Percentiles rank a stretch among this genome's conserved stretches.
phyloP scores from a whole-genome alignment of 1,140 invertebrate species.

The Drosophila lowei region DNA sequence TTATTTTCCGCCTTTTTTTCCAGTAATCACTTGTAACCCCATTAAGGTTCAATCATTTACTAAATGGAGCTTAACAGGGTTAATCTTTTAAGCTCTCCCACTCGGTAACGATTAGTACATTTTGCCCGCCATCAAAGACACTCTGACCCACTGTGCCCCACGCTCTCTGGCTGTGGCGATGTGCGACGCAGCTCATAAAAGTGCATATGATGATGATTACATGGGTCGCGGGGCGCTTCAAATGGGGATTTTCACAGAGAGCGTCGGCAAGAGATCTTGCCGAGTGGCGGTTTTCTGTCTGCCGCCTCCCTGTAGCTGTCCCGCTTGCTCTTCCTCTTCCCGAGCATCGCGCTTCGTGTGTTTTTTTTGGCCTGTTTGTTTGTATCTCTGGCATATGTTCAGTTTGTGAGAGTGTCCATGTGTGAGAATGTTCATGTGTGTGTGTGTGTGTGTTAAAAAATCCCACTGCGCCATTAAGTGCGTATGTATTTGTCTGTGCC shows the following conservation, averaged over 20 bases:
- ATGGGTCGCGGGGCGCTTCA: conserved; percentile 31
- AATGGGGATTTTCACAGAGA: conserved; percentile 1
- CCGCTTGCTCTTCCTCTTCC: background rate
- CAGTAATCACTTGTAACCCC: no score
- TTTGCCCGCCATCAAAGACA: no score
- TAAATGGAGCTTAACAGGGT: no score
- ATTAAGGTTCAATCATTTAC: no score
- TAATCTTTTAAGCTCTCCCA: no score
- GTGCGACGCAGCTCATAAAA: conserved; percentile 42
- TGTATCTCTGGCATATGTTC: conserved; percentile 64
- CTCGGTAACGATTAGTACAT: background rate
- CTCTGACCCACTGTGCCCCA: conserved; percentile 27
- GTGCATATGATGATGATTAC: conserved; percentile 56
- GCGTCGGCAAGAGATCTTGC: conserved; percentile 31
- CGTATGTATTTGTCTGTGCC: conserved; percentile 47
- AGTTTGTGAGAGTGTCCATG: no score
- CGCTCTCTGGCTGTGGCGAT: conserved; percentile 1
- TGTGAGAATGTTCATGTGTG: conserved; percentile 1
- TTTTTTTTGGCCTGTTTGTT: conserved; percentile 46
- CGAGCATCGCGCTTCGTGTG: background rate
- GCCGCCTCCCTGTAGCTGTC: background rate
- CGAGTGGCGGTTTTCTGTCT: background rate
- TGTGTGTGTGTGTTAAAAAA: conserved; percentile 37
- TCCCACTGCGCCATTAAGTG: conserved; percentile 67
- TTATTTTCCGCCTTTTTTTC: no score